A percentile compares a stretch with the other conserved stretches of the same genome.
phyloP scores from a whole-genome alignment of 2,888 invertebrate species.

The Slavum lentiscoides region DNA sequence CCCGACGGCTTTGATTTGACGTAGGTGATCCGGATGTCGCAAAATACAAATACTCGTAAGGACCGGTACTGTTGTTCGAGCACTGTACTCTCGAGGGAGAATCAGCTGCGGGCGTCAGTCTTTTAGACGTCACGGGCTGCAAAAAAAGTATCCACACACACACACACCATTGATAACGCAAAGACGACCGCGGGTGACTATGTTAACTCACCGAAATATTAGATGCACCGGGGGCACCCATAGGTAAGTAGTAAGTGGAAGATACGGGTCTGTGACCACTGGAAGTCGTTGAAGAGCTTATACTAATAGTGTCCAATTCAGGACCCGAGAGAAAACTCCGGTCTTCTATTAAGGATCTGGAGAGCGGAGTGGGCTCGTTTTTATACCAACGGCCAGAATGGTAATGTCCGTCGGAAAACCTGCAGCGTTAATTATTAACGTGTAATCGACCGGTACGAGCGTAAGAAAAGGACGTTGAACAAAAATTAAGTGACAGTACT shows the following conservation, averaged over 20 bases:
- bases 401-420: conserved; percentile 44
- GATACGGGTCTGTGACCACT: conserved; percentile 55
- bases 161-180: no score
- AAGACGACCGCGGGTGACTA: neutral
- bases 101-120: conserved; percentile 44
- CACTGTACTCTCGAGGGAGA: conserved; percentile 17
- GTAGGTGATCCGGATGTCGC: conserved; percentile 44
- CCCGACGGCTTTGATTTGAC: conserved; percentile 49
- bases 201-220: conserved; percentile 47
- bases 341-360: conserved; percentile 64
- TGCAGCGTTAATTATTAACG: neutral
- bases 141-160: neutral
- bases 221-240: conserved; percentile 23
- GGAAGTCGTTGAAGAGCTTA: conserved; percentile 67
- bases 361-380: conserved; percentile 55
- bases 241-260: conserved; percentile 43
- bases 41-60: conserved; percentile 44
- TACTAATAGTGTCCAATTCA: conserved; percentile 68
- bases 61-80: conserved; percentile 19
- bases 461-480: no score
- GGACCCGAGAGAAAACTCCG: conserved; percentile 66
- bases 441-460: neutral
- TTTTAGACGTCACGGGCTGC: conserved; percentile 58
- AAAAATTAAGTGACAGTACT: no score
- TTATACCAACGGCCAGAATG: conserved; percentile 54